Percentiles rank a stretch among this genome's conserved stretches.
These are phyloP conservation scores for Penaeus monodon DNA, from an alignment of 2,888 invertebrate species.

Conservation along the genomic window DNA sequence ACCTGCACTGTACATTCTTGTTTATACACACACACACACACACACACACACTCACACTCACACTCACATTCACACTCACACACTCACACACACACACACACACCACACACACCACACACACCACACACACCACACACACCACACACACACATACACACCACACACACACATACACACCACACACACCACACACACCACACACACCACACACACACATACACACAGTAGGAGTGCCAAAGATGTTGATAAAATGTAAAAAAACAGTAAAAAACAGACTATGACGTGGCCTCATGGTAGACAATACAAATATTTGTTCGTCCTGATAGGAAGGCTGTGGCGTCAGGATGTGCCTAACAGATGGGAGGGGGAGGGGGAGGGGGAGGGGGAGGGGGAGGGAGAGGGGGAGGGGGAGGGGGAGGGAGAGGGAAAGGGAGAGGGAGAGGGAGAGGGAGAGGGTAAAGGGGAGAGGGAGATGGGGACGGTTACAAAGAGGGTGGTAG, in stretches of 20 bases:
- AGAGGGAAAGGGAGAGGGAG: not conserved
- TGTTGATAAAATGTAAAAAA: not conserved
- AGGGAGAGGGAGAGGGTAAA: not conserved
- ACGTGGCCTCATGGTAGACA: not conserved
- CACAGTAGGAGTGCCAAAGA: not conserved
- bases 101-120: too few species aligned
- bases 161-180: too few species aligned
- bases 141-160: not conserved
- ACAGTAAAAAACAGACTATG: not conserved
- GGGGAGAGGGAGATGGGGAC: not conserved
- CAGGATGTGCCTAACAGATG: not conserved
- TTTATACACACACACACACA: too few species aligned
- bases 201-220: not conserved
- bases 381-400: not conserved
- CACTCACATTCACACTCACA: not conserved
- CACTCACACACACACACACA: not conserved
- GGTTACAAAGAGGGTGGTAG: not conserved
- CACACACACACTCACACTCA: too few species aligned
- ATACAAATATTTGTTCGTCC: too few species aligned
- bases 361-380: not conserved
- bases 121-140: not conserved
- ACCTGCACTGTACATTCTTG: not conserved
- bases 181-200: not conserved
- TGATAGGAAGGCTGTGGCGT: not conserved
- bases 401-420: not conserved